Evolutionary conservation across 30 jellyfish, hydroid and myxozoan species (phyloP).

Genomic region (Morbakka virulenta): DNA sequence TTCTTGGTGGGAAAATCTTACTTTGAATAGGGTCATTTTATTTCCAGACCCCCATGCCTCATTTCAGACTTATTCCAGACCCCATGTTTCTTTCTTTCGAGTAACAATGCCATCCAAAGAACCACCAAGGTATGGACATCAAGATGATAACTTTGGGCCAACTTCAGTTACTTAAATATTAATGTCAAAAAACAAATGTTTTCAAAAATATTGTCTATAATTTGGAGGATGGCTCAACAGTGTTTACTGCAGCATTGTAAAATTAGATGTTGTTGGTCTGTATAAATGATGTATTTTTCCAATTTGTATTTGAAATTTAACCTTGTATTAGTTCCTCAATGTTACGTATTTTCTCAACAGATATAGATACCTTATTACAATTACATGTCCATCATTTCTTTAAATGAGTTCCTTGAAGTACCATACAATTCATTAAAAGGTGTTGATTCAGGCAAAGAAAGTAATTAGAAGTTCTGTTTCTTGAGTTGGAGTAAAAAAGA

Average conservation of each 20-base stretch:
- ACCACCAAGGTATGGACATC: slow-evolving; percentile 19
- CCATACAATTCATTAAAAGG: slow-evolving; percentile 33
- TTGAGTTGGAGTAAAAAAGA: no score
- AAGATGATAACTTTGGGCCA: not conserved
- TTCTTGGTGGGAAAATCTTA: not conserved
- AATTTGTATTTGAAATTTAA: slow-evolving; percentile 1
- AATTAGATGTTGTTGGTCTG: slow-evolving; percentile 8
- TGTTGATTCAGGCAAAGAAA: slow-evolving; percentile 5
- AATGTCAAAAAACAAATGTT: not conserved
- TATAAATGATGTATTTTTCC: slow-evolving; percentile 3
- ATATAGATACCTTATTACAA: not conserved
- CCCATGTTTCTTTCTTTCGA: slow-evolving; percentile 5
- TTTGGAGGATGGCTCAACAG: slow-evolving; percentile 32
- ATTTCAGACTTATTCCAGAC: no score
- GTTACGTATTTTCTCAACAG: not conserved
- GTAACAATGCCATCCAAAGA: slow-evolving; percentile 16
- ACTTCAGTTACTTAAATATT: not conserved
- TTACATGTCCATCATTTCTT: slow-evolving; percentile 34
- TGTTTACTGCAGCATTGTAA: slow-evolving; percentile 15
- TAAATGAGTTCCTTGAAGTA: slow-evolving; percentile 10
- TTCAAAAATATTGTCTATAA: not conserved
- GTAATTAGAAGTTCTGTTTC: no score
- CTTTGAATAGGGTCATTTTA: slow-evolving; percentile 10
- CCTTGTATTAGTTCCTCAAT: slow-evolving; percentile 1
- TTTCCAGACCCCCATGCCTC: no score